A percentile compares a stretch with the other conserved stretches of the same genome.
phyloP scores from a whole-genome alignment of 1,140 invertebrate genomes.

The Microvelia longipes region DNA sequence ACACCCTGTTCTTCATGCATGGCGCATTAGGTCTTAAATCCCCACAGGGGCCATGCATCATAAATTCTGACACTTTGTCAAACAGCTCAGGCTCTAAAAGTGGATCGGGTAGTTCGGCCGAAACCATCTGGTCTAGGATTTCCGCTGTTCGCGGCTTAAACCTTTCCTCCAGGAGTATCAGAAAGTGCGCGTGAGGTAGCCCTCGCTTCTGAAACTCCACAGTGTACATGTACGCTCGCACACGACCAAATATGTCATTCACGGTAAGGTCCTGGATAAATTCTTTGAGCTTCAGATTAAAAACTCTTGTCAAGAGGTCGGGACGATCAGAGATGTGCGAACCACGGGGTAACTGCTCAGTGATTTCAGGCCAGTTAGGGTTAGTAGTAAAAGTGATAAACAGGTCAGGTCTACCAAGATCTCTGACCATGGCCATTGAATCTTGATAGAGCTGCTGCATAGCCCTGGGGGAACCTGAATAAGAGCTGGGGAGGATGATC shows the following conservation, averaged over 20 bases:
- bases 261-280: not conserved
- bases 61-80: not conserved
- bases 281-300: not conserved
- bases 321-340: not conserved
- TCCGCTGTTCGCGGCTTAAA: not conserved
- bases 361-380: not conserved
- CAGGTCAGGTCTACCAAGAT: not conserved
- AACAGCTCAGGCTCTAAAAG: not conserved
- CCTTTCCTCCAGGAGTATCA: too few species aligned
- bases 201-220: not conserved
- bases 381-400: not conserved
- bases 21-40: not conserved
- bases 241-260: not conserved
- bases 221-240: not conserved
- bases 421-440: not conserved
- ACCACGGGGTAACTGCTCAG: not conserved
- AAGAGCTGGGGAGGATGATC: not conserved
- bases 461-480: not conserved
- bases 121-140: not conserved
- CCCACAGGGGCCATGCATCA: not conserved
- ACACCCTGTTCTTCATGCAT: not conserved
- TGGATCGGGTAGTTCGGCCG: not conserved
- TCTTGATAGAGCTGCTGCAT: not conserved
- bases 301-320: not conserved
- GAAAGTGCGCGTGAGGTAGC: not conserved